Base-by-base conservation (phyloP, 2,888 invertebrate species). In the Julus scanicus region DNA sequence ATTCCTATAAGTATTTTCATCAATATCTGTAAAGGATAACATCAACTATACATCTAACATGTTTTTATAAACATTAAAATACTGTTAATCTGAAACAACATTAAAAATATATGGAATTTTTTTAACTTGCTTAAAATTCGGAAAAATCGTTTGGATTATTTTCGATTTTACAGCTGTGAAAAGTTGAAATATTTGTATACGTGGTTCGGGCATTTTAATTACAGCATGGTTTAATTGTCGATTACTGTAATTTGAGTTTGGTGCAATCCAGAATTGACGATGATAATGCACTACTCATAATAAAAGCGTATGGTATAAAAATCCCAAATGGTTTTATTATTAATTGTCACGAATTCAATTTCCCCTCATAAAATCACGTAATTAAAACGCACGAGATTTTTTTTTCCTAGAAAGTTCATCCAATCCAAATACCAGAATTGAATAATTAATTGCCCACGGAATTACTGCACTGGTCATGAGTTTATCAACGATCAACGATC, bases 301-400 rank as follows among this genome's bases (percentile, higher is more conserved):
- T 17, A 17, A 57, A 57, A n/a, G 1, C 57, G 3, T 17, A 17
- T 57, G 57, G 17, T 57, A 57, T n/a, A 57, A 57, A 29, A 57
- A n/a, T n/a, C 57, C 57, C 3, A 5, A 44, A 17, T 57, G 57
- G 57, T n/a, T 57, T 57, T 44, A 57, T 57, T 57, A 57, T 57
- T 57, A n/a, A 57, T 57, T 57, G 57, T 57, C 57, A 57, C 57
- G 57, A 57, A 57, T 57, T 17, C n/a, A 57, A 57, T 57, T 57
- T 57, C 57, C 57, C 17, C 57, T 57, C 57, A 57, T 57, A 57
- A 57, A 57, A 57, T 57, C 17, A n/a, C 57, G 57, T n/a, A 57
- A 57, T 57, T 57, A 57, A 57, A 57, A 57, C 17, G 57, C 57
- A n/a, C n/a, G 57, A n/a, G 29, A 44, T 5, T 5, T 44, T 44